Evolutionary conservation across 2,797 vertebrate species (phyloP).

Genomic region (Petrocephalus schoutedeni): DNA sequence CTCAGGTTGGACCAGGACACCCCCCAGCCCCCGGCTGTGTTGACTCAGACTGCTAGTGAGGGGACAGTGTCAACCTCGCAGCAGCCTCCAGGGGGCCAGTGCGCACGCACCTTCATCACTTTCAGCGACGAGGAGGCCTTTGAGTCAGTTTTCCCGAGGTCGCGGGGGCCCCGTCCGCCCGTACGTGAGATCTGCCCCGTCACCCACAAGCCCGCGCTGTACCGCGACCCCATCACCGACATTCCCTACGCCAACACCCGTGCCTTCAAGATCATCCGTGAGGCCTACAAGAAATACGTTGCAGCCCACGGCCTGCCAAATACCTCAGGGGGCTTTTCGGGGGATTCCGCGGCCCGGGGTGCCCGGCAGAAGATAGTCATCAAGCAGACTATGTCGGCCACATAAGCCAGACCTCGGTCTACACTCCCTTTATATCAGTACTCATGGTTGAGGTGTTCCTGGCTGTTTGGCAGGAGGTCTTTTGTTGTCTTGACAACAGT

Average conservation of each 20-base stretch:
- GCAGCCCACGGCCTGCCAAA: conserved; percentile 85
- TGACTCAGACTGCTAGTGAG: conserved; percentile 26
- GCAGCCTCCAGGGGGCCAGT: conserved; percentile 54
- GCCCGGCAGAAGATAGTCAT: conserved; percentile 77
- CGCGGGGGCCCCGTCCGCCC: conserved; percentile 55
- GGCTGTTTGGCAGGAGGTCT: background rate
- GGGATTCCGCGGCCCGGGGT: conserved; percentile 55
- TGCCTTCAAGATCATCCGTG: conserved; percentile 89
- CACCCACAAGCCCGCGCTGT: conserved; percentile 82
- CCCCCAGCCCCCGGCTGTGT: conserved; percentile 40
- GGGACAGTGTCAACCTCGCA: conserved; percentile 35
- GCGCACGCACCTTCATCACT: conserved; percentile 86
- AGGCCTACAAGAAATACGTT: conserved; percentile 90
- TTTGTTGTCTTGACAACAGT: background rate
- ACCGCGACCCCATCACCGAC: conserved; percentile 90
- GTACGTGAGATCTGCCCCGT: conserved; percentile 87
- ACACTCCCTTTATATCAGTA: background rate
- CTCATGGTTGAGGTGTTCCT: background rate
- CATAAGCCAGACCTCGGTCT: conserved; percentile 33
- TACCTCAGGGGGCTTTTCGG: conserved; percentile 49
- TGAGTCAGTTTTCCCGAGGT: conserved; percentile 64
- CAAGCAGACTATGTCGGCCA: conserved; percentile 65
- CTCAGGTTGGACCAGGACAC: conserved; percentile 79
- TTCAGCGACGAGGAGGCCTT: conserved; percentile 87
- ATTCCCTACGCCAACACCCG: conserved; percentile 85